These are phyloP conservation scores for Odobenus rosmarus DNA, from an alignment of 2,113 vertebrate genomes.

Conservation along the genomic window DNA sequence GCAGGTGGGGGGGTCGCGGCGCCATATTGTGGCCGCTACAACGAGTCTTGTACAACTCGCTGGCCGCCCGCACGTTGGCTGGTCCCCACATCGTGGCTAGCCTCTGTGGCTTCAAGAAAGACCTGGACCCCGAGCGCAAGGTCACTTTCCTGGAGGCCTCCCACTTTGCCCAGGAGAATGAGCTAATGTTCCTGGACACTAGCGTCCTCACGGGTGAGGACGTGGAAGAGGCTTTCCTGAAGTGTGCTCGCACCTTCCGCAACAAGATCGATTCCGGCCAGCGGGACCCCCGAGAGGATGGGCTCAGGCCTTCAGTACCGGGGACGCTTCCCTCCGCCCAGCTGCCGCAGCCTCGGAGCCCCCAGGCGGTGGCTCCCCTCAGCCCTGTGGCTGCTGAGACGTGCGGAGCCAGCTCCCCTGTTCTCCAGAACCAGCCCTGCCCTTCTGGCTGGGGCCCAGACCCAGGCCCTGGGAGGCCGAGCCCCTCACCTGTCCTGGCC, in stretches of 20 bases:
- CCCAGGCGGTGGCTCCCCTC: constrained; percentile 87
- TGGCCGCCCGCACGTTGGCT: constrained; percentile 93
- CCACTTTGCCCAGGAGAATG: constrained; percentile 94
- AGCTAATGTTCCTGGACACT: constrained; percentile 95
- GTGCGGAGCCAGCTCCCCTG: constrained; percentile 63
- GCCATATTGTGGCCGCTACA: constrained; percentile 57
- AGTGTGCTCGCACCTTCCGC: constrained; percentile 93
- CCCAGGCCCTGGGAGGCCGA: constrained; percentile 50
- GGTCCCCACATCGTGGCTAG: constrained; percentile 95
- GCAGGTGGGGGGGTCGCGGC: constrained; percentile 32
- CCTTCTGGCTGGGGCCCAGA: constrained; percentile 56
- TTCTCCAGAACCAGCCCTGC: constrained; percentile 77
- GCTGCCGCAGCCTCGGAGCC: constrained; percentile 90
- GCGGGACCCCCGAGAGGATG: constrained; percentile 95
- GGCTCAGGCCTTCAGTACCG: constrained; percentile 95
- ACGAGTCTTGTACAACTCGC: constrained; percentile 93
- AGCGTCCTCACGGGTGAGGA: constrained; percentile 95
- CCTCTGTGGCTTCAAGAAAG: constrained; percentile 95
- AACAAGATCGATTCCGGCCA: constrained; percentile 95
- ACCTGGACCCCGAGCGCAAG: constrained; percentile 93
- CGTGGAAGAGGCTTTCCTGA: constrained; percentile 94
- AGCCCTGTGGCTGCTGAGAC: constrained; percentile 91
- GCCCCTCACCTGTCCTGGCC: constrained; percentile 57
- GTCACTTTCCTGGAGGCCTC: constrained; percentile 96
- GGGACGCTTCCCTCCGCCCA: constrained; percentile 91